Conservation (phyloP, 2,797 vertebrate genomes). For the Tenualosa thibaudeaui region DNA sequence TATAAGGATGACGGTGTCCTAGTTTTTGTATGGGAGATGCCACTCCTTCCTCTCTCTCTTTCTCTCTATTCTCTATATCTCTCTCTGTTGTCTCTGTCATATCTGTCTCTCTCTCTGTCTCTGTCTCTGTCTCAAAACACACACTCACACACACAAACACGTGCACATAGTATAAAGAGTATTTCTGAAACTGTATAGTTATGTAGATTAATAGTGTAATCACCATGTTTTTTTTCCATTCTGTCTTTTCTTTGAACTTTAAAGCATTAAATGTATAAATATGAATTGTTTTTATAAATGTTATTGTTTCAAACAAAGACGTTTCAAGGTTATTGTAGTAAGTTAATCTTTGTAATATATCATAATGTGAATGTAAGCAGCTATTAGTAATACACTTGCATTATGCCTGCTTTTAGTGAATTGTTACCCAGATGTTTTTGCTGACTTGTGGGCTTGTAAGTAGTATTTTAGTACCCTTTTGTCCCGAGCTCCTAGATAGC, state of each 20-base stretch:
- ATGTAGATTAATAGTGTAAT: background rate
- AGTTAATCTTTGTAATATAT: background rate
- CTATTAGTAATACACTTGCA: background rate
- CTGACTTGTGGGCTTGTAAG: background rate
- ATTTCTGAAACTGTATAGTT: background rate
- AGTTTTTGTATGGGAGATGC: too few relatives aligned
- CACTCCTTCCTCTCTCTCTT: background rate
- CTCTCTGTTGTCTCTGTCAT: too few relatives aligned
- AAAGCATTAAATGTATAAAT: too few relatives aligned
- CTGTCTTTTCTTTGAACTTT: too few relatives aligned
- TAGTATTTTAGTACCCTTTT: background rate
- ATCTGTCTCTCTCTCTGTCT: too few relatives aligned
- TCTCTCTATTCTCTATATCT: too few relatives aligned
- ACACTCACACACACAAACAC: background rate
- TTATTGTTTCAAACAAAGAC: too few relatives aligned
- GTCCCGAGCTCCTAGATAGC: background rate
- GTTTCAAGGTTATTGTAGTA: too few relatives aligned
- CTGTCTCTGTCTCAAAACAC: too few relatives aligned
- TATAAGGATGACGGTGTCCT: background rate
- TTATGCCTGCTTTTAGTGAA: background rate
- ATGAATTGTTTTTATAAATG: too few relatives aligned
- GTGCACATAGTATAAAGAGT: background rate
- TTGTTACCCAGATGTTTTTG: background rate
- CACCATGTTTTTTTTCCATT: background rate
- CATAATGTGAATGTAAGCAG: background rate